These are phyloP conservation scores for Stratiomys singularior DNA, from an alignment of 2,888 invertebrate species.

Conservation along the genomic window DNA sequence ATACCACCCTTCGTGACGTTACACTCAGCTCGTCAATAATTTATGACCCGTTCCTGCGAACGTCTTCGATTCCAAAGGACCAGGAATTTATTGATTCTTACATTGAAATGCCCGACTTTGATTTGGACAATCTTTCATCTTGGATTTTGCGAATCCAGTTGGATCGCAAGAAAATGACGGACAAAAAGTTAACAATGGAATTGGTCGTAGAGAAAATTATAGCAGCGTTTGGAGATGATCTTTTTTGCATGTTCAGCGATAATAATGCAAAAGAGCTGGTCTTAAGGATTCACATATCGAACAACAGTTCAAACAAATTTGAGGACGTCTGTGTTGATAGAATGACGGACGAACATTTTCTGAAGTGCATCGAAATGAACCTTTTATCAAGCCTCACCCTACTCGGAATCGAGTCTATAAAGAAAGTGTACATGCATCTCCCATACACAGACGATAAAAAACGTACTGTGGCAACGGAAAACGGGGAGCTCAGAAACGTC, in stretches of 20 bases:
- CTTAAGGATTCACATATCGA: conserved; percentile 97
- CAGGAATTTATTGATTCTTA: conserved; percentile 99
- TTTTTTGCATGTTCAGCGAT: conserved; percentile 99
- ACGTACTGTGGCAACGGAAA: conserved; percentile 94
- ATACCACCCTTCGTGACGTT: conserved; percentile 95
- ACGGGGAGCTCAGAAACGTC: conserved; percentile 97
- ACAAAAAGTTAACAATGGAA: conserved; percentile 99
- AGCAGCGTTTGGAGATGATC: conserved; percentile 97
- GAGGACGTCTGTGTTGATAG: conserved; percentile 86
- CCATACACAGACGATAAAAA: conserved; percentile 99
- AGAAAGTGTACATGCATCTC: conserved; percentile 99
- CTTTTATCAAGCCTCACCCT: conserved; percentile 99
- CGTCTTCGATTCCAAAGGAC: conserved; percentile 98
- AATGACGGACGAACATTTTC: conserved; percentile 99
- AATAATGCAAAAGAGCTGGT: conserved; percentile 99
- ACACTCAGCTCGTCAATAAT: conserved; percentile 99
- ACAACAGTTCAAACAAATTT: conserved; percentile 92
- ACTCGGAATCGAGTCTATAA: conserved; percentile 96
- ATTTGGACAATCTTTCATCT: conserved; percentile 95
- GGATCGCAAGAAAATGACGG: conserved; percentile 98
- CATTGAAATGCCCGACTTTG: conserved; percentile 99
- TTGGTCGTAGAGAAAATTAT: conserved; percentile 99
- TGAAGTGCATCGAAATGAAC: conserved; percentile 98
- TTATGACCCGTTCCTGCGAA: conserved; percentile 98
- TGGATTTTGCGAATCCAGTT: conserved; percentile 98